Conservation (phyloP, 2,113 vertebrate genomes). For the Microtus oregoni region DNA sequence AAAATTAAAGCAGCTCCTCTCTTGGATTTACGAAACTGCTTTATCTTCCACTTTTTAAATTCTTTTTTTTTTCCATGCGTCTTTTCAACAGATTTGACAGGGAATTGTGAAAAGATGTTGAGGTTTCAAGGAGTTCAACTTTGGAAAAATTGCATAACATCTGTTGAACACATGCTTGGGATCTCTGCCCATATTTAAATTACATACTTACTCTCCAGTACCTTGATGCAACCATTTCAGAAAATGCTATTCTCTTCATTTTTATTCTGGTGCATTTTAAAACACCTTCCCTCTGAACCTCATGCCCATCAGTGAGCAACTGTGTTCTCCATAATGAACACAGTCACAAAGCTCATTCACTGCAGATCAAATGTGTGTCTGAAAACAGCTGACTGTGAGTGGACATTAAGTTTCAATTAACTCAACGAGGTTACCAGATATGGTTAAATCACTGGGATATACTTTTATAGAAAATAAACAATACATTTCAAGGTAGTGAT, state of each 20-base stretch:
- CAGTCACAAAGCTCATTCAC: conserved; percentile 34
- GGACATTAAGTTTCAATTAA: conserved; percentile 83
- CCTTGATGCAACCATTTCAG: conserved; percentile 26
- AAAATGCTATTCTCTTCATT: conserved; percentile 63
- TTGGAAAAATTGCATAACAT: background rate
- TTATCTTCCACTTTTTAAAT: background rate
- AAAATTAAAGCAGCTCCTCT: background rate
- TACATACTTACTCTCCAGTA: conserved; percentile 23
- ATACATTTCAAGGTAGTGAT: background rate
- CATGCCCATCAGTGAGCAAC: conserved; percentile 55
- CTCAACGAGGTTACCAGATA: conserved; percentile 79
- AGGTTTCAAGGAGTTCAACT: background rate
- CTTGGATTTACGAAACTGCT: background rate
- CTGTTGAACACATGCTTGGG: background rate
- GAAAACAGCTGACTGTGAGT: conserved; percentile 69
- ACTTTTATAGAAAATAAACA: conserved; percentile 66
- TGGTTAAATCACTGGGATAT: conserved; percentile 57
- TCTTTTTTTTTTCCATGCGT: background rate
- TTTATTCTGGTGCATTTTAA: conserved; percentile 71
- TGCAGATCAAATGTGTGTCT: conserved; percentile 78
- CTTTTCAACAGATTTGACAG: background rate
- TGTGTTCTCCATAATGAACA: conserved; percentile 66
- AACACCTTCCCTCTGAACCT: conserved; percentile 61
- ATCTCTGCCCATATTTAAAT: background rate
- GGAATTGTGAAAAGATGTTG: background rate